A percentile compares a stretch with the other conserved stretches of the same genome.
These are phyloP conservation scores for Hexactinellida sp. DNA, from an alignment of 37 sponge, comb jelly and placozoan genomes.

Conservation along the genomic window DNA sequence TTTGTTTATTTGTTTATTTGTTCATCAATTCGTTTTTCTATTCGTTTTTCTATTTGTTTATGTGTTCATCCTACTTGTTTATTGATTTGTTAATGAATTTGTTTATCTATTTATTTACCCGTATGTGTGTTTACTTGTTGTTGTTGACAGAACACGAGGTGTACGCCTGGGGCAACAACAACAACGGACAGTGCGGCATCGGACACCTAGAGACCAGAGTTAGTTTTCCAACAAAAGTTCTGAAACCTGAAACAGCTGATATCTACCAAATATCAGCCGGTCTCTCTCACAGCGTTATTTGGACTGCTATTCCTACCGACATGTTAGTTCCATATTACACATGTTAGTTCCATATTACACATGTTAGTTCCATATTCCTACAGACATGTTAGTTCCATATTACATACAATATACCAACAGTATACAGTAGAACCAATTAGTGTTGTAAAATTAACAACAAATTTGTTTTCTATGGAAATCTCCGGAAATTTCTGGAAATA, in stretches of 20 bases:
- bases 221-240: constrained; percentile 42
- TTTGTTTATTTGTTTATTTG: background rate
- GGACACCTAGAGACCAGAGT: constrained; percentile 50
- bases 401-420: background rate
- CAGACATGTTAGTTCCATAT: background rate
- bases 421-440: too few species aligned
- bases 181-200: constrained; percentile 80
- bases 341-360: constrained; percentile 32
- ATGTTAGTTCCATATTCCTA: constrained; percentile 26
- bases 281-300: constrained; percentile 72
- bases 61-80: too few species aligned
- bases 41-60: background rate
- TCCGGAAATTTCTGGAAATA: too few species aligned
- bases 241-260: constrained; percentile 40
- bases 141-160: constrained; percentile 49
- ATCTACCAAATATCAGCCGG: constrained; percentile 76
- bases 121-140: background rate
- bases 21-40: background rate
- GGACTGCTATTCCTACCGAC: constrained; percentile 74
- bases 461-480: too few species aligned
- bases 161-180: constrained; percentile 85
- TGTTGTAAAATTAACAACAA: too few species aligned
- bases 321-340: constrained; percentile 32
- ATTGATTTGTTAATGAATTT: background rate
- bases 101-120: background rate